Evolutionary conservation across 2,113 vertebrate genomes (phyloP), one percentile per base, ranked within the genome.

Genomic region (Nothobranchius furzeri): DNA sequence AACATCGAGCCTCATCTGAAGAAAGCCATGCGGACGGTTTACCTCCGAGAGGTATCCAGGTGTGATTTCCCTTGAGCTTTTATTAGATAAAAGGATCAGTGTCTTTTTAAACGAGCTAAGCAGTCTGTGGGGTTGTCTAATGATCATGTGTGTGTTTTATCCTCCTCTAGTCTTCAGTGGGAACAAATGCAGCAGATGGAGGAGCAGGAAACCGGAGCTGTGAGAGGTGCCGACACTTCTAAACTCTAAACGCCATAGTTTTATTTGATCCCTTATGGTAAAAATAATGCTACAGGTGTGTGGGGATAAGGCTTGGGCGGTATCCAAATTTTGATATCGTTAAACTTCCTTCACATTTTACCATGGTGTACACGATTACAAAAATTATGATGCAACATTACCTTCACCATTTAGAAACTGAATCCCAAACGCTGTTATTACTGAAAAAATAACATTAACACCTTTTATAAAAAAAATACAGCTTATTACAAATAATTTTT

Each of bases 1-100:
- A 98, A 98, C 70, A 95, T 99, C 20, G 98, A 99, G 82, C 96
- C 98, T 71, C 97, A 99, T 86, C 74, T 99, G 91, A 99, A 98
- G 84, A 97, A 93, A 79, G 97, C 98, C 76, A 98, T 99, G 96
- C 95, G 96, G 90, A 98, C 96, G 0, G 96, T 99, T 84, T 98
- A 99, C 88, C 94, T 99, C 9, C 90, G 96, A 47, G 98, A 99
- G 84, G 90, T 99, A 82, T 98, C 96, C 87, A 99, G 97, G 97
- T 90, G 12, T 70, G 76, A 76, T 12, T 11, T 62, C 59, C 43
- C 6, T 3, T 62, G 6, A 7, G 5, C 24, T 30, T 43, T 1
- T 10, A 8, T n/a, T 1, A 0, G 13, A 6, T 46, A 0, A 20
- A 24, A 7, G n/a, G 37, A n/a, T 12, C 4, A 10, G 11, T 24